These are phyloP conservation scores for Plutella xylostella DNA, from an alignment of 2,888 invertebrate species.

Conservation along the genomic window DNA sequence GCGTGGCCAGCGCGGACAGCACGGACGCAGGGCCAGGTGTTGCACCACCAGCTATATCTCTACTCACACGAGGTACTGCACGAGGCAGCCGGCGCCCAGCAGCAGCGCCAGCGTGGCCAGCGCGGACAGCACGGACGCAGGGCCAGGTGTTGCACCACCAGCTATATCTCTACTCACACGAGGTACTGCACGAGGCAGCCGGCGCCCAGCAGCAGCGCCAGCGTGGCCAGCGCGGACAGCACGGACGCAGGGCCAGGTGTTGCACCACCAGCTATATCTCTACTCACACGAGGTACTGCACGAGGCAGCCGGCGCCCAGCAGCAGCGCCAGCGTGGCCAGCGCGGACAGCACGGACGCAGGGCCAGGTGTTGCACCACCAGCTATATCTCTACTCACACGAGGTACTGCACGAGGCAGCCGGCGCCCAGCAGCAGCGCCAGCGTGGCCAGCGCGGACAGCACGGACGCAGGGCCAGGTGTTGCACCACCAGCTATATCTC, in stretches of 20 bases:
- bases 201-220: conserved; percentile 74
- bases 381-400: conserved; percentile 58
- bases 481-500: too few relatives aligned
- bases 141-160: too few relatives aligned
- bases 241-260: too few relatives aligned
- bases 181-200: conserved; percentile 87
- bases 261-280: too few relatives aligned
- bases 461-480: conserved; percentile 84
- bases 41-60: too few relatives aligned
- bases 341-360: conserved; percentile 83
- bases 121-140: conserved; percentile 83
- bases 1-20: conserved; percentile 80
- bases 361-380: too few relatives aligned
- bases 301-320: conserved; percentile 77
- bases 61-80: conserved; percentile 78
- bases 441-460: conserved; percentile 80
- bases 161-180: too few relatives aligned
- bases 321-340: conserved; percentile 81
- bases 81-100: conserved; percentile 77
- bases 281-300: conserved; percentile 78
- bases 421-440: conserved; percentile 74
- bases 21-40: too few relatives aligned
- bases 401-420: conserved; percentile 86
- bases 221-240: conserved; percentile 80
- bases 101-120: conserved; percentile 81